Percentiles rank a stretch among this genome's conserved stretches.
These are phyloP conservation scores for Falcaria lacertinaria DNA, from an alignment of 2,888 invertebrate species.

Conservation along the genomic window DNA sequence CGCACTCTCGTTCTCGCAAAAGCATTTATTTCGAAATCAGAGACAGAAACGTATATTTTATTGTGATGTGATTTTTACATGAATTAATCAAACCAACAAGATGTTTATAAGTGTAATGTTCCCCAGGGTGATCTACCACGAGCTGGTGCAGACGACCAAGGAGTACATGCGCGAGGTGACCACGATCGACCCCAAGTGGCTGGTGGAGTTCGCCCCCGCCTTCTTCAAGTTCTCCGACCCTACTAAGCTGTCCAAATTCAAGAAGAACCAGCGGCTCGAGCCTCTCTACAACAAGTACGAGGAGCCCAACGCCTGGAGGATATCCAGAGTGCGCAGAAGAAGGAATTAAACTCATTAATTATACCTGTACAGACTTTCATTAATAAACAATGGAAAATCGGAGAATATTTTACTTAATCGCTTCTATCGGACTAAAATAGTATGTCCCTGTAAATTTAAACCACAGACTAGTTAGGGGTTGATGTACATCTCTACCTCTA, in stretches of 20 bases:
- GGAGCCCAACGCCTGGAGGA: conserved; percentile 99
- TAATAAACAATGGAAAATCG: too few species aligned
- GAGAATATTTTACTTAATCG: too few species aligned
- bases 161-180: conserved; percentile 99
- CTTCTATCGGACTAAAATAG: too few species aligned
- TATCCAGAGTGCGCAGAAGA: conserved; percentile 93
- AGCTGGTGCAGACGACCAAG: conserved; percentile 98
- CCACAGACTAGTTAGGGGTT: too few species aligned
- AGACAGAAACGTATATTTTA: too few species aligned
- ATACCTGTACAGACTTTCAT: not conserved
- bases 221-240: conserved; percentile 99
- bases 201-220: conserved; percentile 99
- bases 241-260: conserved; percentile 98
- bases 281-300: conserved; percentile 99
- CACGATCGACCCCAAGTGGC: conserved; percentile 98
- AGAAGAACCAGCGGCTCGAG: conserved; percentile 98
- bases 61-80: too few species aligned
- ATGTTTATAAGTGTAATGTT: conserved; percentile 1
- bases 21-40: too few species aligned
- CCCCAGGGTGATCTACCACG: conserved; percentile 96
- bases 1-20: too few species aligned
- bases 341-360: conserved; percentile 83
- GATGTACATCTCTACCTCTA: too few species aligned
- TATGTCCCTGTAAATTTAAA: too few species aligned
- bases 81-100: too few species aligned